These are phyloP conservation scores for Aradophagus sp. DNA, from an alignment of 1,140 invertebrate species.

Conservation along the genomic window DNA sequence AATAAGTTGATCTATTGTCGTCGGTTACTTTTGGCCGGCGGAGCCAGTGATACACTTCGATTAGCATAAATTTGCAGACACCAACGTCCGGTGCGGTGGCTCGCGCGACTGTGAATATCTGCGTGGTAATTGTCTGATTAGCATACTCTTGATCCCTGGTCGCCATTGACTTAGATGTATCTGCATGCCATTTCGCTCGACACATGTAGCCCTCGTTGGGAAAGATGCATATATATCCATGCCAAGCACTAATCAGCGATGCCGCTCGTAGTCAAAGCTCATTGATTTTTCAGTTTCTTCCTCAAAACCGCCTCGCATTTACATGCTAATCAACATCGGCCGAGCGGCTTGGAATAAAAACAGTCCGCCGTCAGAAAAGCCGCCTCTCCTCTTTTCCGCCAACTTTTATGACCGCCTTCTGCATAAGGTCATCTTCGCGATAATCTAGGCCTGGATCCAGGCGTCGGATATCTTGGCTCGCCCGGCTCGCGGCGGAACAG, in stretches of 20 bases:
- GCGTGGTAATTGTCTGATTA: conserved; percentile 68
- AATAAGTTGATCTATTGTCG: conserved; percentile 54
- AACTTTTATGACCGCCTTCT: too few species aligned
- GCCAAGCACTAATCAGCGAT: conserved; percentile 59
- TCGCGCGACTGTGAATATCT: conserved; percentile 65
- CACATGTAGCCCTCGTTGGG: conserved; percentile 51
- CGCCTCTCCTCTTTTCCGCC: conserved; percentile 1
- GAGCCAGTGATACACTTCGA: conserved; percentile 71
- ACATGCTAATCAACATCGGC: conserved; percentile 51
- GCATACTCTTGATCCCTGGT: conserved; percentile 70
- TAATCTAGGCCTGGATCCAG: too few species aligned
- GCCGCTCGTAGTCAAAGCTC: conserved; percentile 53
- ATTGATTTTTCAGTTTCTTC: conserved; percentile 58
- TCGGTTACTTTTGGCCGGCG: conserved; percentile 56
- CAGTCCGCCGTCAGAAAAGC: conserved; percentile 7
- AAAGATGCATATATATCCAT: conserved; percentile 60
- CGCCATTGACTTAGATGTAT: conserved; percentile 62
- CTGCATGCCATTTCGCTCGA: conserved; percentile 55
- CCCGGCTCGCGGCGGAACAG: too few species aligned
- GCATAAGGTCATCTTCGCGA: too few species aligned
- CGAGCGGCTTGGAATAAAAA: conserved; percentile 28
- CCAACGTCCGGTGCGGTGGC: conserved; percentile 69
- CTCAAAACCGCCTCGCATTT: conserved; percentile 51
- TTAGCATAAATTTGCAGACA: conserved; percentile 73
- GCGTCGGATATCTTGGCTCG: too few species aligned